Percentiles rank a stretch among this genome's conserved stretches.
These are phyloP conservation scores for Alces alces DNA, from an alignment of 2,113 vertebrate genomes.

Conservation along the genomic window DNA sequence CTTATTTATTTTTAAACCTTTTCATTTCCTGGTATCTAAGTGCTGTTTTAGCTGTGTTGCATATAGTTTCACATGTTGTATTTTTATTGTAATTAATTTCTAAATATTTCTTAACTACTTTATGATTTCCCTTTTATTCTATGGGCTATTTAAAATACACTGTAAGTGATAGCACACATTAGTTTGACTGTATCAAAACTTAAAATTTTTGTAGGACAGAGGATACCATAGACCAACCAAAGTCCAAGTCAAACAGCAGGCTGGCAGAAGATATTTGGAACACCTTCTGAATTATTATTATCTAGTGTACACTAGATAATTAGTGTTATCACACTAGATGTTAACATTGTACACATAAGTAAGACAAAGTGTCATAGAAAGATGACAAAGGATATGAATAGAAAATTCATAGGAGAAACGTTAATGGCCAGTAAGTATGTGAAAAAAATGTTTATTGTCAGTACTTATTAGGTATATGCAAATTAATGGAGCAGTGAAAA, in stretches of 20 bases:
- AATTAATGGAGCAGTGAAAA: neutral
- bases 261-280: neutral
- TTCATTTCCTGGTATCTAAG: neutral
- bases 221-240: neutral
- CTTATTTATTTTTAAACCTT: neutral
- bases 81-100: conserved; percentile 20
- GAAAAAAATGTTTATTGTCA: neutral
- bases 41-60: neutral
- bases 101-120: neutral
- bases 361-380: neutral
- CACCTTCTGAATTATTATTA: neutral
- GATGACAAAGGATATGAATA: neutral
- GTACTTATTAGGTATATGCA: neutral
- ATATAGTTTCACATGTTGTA: neutral
- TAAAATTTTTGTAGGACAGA: conserved; percentile 9
- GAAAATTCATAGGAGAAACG: neutral
- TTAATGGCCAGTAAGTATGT: neutral
- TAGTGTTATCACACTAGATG: neutral
- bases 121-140: neutral
- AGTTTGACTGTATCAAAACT: neutral
- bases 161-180: neutral
- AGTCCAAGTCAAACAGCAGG: neutral
- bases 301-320: neutral
- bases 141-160: neutral
- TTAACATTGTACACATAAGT: neutral